phyloP scores from a whole-genome alignment of 2,797 vertebrate genomes.

The Esox masquinongy region DNA sequence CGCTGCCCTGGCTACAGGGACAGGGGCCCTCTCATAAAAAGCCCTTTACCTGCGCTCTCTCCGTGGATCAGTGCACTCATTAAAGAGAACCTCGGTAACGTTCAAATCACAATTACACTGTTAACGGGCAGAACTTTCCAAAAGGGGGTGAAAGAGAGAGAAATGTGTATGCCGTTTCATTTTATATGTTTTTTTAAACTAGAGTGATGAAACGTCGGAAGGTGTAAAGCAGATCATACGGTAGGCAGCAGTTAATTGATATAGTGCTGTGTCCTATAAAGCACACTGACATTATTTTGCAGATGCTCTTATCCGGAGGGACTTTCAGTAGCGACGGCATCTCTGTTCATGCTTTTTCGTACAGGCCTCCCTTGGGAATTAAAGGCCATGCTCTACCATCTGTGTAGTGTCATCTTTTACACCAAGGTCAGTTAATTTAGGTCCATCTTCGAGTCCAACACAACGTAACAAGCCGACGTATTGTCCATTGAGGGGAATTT shows the following conservation, averaged over 20 bases:
- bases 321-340: no score
- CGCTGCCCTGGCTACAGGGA: conserved; percentile 66
- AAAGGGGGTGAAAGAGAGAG: conserved; percentile 57
- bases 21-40: conserved; percentile 76
- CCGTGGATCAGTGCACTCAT: conserved; percentile 72
- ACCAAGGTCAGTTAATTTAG: neutral
- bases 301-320: no score
- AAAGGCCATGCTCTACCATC: conserved; percentile 43
- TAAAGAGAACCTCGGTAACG: conserved; percentile 72
- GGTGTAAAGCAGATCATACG: conserved; percentile 65
- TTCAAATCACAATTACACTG: conserved; percentile 75
- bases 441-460: neutral
- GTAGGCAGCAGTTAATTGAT: conserved; percentile 49
- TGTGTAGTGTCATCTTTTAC: neutral
- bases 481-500: neutral
- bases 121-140: conserved; percentile 68
- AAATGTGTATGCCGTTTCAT: conserved; percentile 73
- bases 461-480: neutral
- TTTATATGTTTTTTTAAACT: conserved; percentile 60
- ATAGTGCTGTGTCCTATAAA: no score
- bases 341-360: no score
- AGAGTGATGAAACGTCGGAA: conserved; percentile 55
- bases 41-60: conserved; percentile 75
- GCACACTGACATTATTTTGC: no score
- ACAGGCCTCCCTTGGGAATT: no score